Evolutionary conservation across 1,140 invertebrate genomes (phyloP), one percentile per base, ranked within the genome.

Genomic region (Drosophila tropicalis): DNA sequence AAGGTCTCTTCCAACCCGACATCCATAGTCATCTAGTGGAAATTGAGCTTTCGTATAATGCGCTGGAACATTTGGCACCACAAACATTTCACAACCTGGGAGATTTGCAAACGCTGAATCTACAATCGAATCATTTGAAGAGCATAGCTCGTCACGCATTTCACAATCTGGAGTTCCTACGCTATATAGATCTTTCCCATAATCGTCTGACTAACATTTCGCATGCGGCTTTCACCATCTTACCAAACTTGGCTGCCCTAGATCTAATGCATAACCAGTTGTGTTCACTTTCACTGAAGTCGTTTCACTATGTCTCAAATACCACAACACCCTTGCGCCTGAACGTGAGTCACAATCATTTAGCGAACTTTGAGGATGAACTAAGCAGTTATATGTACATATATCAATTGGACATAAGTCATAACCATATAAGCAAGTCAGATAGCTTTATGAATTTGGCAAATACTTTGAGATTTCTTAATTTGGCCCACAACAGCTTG

Each of bases 21-120:
- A 91, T 95, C 29, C 96, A 97, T 82, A 93, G 94, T n/a, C 94
- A 95, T 76, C 91, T 98, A 36, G 94, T 94, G 47, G 96, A 97
- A 79, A 93, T 98, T 5, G 93, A 96, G 76, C 92, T 97, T 40
- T 95, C 96, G 4, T 95, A 96, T 80, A 97, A 97, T 92, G 94
- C 95, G 67, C 86, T 97, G 55, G 93, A 94, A 70, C 91, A 84
- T 10, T 84, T 97, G 22, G 93, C 94, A 29, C 85, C 93, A n/a
- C 92, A 94, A 62, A 95, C 95, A 13, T 97, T 97, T 90, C 89
- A 93, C 55, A 93, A 93, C 73, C 92, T 97, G 75, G 92, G 92
- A 10, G 94, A 94, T 62, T 90, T 97, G 73, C 94, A 96, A 91
- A 96, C 94, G 57, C 93, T 97, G 63, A 94, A 95, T 81, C 92